phyloP scores from a whole-genome alignment of 2,797 vertebrate species.

The Fratercula arctica region DNA sequence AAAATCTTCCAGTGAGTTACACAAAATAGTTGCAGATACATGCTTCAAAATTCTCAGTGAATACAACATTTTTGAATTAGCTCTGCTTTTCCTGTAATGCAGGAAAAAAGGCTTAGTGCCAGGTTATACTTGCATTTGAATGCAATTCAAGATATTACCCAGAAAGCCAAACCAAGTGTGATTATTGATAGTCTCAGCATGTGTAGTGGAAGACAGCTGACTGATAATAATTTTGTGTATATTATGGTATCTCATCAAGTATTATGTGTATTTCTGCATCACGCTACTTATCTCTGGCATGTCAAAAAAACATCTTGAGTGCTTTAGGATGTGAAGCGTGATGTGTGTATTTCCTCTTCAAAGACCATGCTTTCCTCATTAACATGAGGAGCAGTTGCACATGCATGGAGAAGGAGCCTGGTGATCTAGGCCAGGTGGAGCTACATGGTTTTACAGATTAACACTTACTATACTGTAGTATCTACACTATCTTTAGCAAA shows the following conservation, averaged over 20 bases:
- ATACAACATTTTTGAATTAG: neutral
- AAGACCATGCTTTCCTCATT: neutral
- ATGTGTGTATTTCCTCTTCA: slow-evolving; percentile 6
- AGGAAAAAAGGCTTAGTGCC: neutral
- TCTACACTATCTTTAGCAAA: neutral
- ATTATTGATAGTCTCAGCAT: slow-evolving; percentile 24
- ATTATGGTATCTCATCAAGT: slow-evolving; percentile 8
- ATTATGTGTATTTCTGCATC: neutral
- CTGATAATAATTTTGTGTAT: slow-evolving; percentile 11
- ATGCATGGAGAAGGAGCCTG: neutral
- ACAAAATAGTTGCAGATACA: neutral
- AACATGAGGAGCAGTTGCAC: neutral
- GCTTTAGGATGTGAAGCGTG: neutral
- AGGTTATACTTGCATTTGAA: neutral
- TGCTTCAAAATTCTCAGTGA: neutral
- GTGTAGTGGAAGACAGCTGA: neutral
- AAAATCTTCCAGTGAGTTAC: neutral
- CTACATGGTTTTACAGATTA: neutral
- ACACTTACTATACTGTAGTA: neutral
- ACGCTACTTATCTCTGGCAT: slow-evolving; percentile 15
- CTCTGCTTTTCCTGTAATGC: neutral
- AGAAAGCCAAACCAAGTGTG: slow-evolving; percentile 18
- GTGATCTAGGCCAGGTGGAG: neutral
- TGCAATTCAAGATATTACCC: neutral
- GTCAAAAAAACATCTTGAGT: neutral